Percentiles rank a stretch among this genome's conserved stretches.
Conservation (phyloP, 1,140 invertebrate genomes). For the Gyrodactylus salaris region DNA sequence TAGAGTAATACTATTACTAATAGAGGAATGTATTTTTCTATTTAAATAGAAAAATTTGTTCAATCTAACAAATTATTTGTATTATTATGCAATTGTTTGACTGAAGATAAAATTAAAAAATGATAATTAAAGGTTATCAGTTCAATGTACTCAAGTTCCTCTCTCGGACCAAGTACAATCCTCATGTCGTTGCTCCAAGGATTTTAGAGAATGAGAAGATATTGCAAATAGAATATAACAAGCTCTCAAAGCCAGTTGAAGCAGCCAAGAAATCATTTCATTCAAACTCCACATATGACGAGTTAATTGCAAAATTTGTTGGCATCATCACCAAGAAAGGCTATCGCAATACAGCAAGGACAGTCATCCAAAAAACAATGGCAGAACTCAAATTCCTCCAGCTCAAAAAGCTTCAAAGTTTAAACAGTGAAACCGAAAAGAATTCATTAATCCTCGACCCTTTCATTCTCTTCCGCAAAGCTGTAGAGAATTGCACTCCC, state of each 20-base stretch:
- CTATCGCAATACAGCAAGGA: neutral
- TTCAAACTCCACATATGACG: neutral
- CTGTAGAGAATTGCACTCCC: constrained; percentile 2
- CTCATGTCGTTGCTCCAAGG: neutral
- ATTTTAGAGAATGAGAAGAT: neutral
- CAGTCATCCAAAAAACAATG: neutral
- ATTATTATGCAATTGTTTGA: too few relatives aligned
- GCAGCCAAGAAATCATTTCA: neutral
- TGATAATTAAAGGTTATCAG: too few relatives aligned
- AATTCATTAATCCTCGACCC: neutral
- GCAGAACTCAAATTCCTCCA: neutral
- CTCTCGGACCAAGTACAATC: neutral
- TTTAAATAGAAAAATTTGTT: too few relatives aligned
- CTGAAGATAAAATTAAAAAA: too few relatives aligned
- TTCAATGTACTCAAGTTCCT: too few relatives aligned
- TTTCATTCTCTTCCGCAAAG: neutral
- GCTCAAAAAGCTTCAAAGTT: neutral
- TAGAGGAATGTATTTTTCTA: too few relatives aligned
- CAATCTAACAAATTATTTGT: too few relatives aligned
- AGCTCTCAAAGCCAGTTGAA: neutral
- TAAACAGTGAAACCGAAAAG: neutral
- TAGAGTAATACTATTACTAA: too few relatives aligned
- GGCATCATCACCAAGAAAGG: neutral
- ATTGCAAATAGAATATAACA: neutral
- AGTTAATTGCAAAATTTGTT: neutral